Evolutionary conservation across 2,797 vertebrate species (phyloP), one percentile per base, ranked within the genome.

Genomic region (Tauraco hartlaubi): DNA sequence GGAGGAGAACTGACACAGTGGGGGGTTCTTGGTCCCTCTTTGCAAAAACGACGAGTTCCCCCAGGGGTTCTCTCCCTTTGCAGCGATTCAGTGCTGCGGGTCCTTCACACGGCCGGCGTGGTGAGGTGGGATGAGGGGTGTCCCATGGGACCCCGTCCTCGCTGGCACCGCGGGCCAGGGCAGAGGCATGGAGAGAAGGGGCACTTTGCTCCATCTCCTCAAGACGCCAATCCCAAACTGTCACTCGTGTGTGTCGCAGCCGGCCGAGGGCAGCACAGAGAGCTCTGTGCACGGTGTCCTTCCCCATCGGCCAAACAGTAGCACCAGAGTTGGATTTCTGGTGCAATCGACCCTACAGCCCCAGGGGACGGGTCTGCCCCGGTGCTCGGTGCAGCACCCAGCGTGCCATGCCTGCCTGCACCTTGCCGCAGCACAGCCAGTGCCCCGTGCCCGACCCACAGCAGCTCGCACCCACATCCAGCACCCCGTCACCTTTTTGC

Each of bases 381-480:
- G 15, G 44, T 55, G 37, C 51, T 72, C 1, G 0, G 15, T 22
- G 37, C 11, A 21, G 49, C 25, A 56, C 43, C 43, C 66, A 33
- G 64, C 8, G 0, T 1, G 0, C 33, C 0, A 0, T 84, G 31
- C 46, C 73, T 51, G 64, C 20, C 15, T 26, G 31, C 61, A 52
- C 56, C 55, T 6, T 0, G 0, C 67, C 43, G 44, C 46, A 43
- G 48, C 39, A 66, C 59, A 14, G 21, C 44, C 1, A 0, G 11
- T 44, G 39, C 56, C 61, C 77, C 4, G n/a, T 41, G 51, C 17
- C 29, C 3, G 0, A 37, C 28, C 1, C 1, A 68, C 11, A 29
- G 54, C 41, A 84, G 41, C 69, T 75, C 56, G 39, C 79, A 54
- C 4, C 1, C 15, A 19, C 39, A n/a, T 6, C 61, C 51, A 29